Evolutionary conservation across 2,888 invertebrate species (phyloP).

Genomic region (Linhomoeus sp.): DNA sequence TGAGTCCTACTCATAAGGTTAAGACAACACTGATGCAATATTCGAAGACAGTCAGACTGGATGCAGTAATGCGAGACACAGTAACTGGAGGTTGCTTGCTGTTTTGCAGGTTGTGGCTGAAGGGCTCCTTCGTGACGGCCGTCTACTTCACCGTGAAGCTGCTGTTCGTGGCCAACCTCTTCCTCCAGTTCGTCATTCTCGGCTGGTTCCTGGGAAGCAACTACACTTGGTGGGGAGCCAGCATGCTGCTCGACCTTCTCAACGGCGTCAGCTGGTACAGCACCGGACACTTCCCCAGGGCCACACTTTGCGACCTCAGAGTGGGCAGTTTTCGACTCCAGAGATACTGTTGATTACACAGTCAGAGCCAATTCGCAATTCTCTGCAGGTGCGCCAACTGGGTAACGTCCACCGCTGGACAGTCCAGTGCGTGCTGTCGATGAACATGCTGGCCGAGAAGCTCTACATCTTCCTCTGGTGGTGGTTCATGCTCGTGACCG

Average conservation of each 20-base stretch:
- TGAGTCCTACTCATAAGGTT: too few species aligned
- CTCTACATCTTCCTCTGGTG: slow-evolving; percentile 26
- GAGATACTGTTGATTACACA: not conserved
- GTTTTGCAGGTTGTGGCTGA: not conserved
- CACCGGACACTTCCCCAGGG: slow-evolving; percentile 17
- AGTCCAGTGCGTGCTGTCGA: slow-evolving; percentile 4
- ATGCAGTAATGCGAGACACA: too few species aligned
- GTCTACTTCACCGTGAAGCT: slow-evolving; percentile 22
- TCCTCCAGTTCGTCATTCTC: slow-evolving; percentile 17
- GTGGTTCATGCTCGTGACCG: slow-evolving; percentile 16
- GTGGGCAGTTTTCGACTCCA: slow-evolving; percentile 9
- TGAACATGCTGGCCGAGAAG: slow-evolving; percentile 26
- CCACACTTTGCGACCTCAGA: slow-evolving; percentile 13
- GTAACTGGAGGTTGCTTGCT: too few species aligned
- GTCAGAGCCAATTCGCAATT: too few species aligned
- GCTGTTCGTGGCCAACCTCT: slow-evolving; percentile 18
- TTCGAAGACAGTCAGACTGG: too few species aligned
- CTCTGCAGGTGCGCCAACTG: slow-evolving; percentile 3
- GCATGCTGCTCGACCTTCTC: not conserved
- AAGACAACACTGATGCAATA: too few species aligned
- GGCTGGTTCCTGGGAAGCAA: slow-evolving; percentile 18
- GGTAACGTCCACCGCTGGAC: slow-evolving; percentile 3
- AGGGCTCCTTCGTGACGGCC: slow-evolving; percentile 8
- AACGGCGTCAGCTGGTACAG: slow-evolving; percentile 16
- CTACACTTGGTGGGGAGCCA: slow-evolving; percentile 4